Evolutionary conservation across 2,113 vertebrate species (phyloP), one percentile per base, ranked within the genome.

Genomic region (Crotophaga sulcirostris): DNA sequence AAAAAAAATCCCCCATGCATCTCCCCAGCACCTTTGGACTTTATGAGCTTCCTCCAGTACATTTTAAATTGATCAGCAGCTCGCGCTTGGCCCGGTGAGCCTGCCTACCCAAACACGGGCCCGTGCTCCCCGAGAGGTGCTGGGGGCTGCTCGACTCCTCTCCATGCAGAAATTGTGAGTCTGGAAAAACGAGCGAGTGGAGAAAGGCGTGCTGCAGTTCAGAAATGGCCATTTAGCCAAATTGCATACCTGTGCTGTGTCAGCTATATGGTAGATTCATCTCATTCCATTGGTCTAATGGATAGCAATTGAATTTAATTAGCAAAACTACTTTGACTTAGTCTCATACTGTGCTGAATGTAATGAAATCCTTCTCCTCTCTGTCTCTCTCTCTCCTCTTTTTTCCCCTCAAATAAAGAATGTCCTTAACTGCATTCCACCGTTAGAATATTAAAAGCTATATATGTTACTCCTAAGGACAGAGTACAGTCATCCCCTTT

Each of bases 221-320:
- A 97, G 98, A 98, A 98, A 98, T 95, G 98, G 97, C 97, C 98
- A 98, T 98, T 98, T 98, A 98, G 97, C 98, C 98, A 98, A 98
- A 98, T 98, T 98, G 98, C 98, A 98, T 99, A 99, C 99, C 99
- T 99, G 99, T 99, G 99, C 98, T 98, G 99, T 98, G 99, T 99
- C 99, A 99, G 99, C 98, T 97, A 97, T 97, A 98, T 98, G 98
- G 98, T 97, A 97, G 98, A 98, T 98, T 98, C 98, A 98, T 97
- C 98, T 98, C 98, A 98, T 99, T 99, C 98, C 98, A 99, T 99
- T 98, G 98, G 98, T 98, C 99, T 99, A 99, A 99, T 99, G 99
- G 99, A 99, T 98, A 98, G 98, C 98, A 97, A 98, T 98, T 98
- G 98, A 99, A 99, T 99, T 99, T 99, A 99, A 99, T 99, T 99